phyloP scores from a whole-genome alignment of 1,140 invertebrate genomes.

The Stegodyphus dumicola region DNA sequence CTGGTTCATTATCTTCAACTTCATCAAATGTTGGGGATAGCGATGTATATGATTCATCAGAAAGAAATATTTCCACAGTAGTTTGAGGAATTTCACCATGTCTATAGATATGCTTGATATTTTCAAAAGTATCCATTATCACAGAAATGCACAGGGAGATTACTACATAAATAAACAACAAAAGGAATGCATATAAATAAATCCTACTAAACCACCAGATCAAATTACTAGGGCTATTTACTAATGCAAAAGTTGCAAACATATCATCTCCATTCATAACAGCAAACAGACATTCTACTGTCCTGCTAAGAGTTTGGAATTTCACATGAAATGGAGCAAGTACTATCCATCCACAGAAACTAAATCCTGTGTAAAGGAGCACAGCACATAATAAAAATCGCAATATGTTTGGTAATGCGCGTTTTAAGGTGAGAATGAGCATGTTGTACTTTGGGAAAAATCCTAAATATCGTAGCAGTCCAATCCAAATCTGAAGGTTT shows the following conservation, averaged over 20 bases:
- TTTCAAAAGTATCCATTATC: conserved; percentile 99
- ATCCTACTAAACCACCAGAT: conserved; percentile 96
- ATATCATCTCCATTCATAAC: conserved; percentile 98
- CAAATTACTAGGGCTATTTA: conserved; percentile 78
- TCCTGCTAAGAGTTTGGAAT: conserved; percentile 87
- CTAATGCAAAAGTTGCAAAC: conserved; percentile 96
- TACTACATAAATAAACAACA: conserved; percentile 97
- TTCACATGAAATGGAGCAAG: conserved; percentile 98
- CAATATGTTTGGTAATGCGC: conserved; percentile 89
- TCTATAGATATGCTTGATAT: conserved; percentile 78
- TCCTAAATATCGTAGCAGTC: conserved; percentile 93
- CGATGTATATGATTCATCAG: neutral
- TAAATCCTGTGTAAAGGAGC: conserved; percentile 81
- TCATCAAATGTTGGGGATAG: neutral
- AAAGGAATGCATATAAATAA: conserved; percentile 97
- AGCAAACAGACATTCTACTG: conserved; percentile 84
- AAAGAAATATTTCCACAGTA: conserved; percentile 28
- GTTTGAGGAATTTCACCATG: conserved; percentile 12
- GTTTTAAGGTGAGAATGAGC: conserved; percentile 94
- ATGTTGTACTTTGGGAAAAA: conserved; percentile 99
- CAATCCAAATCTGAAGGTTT: conserved; percentile 96
- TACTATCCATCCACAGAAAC: conserved; percentile 97
- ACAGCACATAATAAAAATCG: conserved; percentile 93
- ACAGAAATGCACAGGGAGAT: conserved; percentile 97
- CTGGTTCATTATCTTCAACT: neutral